These are phyloP conservation scores for Bilobella aurantiaca DNA, from an alignment of 1,140 invertebrate genomes.

Conservation along the genomic window DNA sequence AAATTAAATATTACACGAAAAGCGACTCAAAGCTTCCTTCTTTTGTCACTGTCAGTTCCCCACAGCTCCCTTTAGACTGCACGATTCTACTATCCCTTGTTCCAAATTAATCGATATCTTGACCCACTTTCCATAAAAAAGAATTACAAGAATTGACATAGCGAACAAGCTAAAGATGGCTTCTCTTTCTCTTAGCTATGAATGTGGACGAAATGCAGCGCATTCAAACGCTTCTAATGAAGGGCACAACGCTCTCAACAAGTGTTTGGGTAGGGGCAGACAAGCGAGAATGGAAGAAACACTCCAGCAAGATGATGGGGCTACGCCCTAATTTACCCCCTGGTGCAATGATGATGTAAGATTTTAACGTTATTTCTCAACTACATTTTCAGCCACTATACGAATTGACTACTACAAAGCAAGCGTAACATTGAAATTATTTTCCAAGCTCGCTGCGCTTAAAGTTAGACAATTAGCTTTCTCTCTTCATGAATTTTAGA, in stretches of 20 bases:
- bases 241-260: constrained; percentile 14
- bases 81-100: no score
- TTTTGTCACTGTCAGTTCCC: no score
- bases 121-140: neutral
- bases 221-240: constrained; percentile 25
- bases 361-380: constrained; percentile 7
- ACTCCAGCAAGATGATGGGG: constrained; percentile 25
- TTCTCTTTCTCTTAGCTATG: constrained; percentile 14
- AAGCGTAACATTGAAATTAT: no score
- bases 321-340: constrained; percentile 11
- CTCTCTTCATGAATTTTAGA: neutral
- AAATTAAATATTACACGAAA: no score
- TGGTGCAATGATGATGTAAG: constrained; percentile 12
- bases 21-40: no score
- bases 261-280: constrained; percentile 31
- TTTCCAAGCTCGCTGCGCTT: neutral
- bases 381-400: neutral
- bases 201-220: constrained; percentile 31
- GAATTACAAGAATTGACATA: neutral
- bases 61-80: no score
- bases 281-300: constrained; percentile 33
- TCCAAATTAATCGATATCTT: no score
- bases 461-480: neutral
- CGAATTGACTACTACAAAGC: no score
- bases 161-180: neutral